phyloP scores from a whole-genome alignment of 2,113 vertebrate genomes.

The Butorides virescens region DNA sequence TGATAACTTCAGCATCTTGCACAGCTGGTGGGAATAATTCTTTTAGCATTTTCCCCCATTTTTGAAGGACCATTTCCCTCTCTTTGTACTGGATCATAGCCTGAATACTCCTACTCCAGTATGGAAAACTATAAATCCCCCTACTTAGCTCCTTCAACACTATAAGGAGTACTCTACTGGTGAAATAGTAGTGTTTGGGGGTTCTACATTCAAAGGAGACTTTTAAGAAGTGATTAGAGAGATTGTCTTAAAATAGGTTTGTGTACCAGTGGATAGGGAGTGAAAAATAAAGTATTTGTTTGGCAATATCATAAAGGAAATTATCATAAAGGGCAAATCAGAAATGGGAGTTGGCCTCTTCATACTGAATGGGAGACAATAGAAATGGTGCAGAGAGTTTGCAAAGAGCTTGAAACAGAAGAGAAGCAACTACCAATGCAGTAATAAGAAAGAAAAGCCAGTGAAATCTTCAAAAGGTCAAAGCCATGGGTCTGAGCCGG shows the following conservation, averaged over 20 bases:
- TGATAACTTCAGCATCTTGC: neutral
- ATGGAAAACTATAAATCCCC: neutral
- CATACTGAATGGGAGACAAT: neutral
- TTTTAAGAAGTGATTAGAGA: neutral
- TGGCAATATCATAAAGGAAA: neutral
- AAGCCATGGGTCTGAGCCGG: neutral
- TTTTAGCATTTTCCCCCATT: neutral
- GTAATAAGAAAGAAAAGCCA: neutral
- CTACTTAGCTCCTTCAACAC: neutral
- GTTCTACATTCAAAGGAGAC: neutral
- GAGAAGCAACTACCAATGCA: neutral
- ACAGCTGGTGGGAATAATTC: neutral
- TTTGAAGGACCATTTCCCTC: neutral
- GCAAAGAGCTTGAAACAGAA: neutral
- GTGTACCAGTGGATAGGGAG: neutral
- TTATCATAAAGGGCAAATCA: neutral
- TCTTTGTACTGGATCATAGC: neutral
- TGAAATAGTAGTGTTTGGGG: neutral
- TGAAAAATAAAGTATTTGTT: neutral
- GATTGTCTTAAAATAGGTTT: neutral
- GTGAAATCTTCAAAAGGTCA: neutral
- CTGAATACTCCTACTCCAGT: neutral
- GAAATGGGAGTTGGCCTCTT: neutral
- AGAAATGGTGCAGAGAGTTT: neutral
- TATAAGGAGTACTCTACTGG: neutral